phyloP scores from a whole-genome alignment of 1,140 invertebrate genomes.

The Aradophagus sp. region DNA sequence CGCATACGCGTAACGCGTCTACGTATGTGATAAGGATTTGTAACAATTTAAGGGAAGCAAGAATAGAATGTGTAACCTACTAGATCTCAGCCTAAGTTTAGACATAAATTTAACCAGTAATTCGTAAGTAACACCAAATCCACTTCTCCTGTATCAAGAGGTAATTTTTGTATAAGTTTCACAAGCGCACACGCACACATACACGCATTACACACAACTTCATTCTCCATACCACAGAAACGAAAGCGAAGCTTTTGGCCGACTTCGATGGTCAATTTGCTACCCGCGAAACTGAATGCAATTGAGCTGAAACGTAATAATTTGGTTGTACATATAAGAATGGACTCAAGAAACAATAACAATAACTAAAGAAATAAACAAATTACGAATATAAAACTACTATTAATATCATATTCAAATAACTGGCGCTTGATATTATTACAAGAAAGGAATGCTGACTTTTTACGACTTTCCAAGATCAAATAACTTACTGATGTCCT shows the following conservation, averaged over 20 bases:
- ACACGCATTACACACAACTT: conserved; percentile 33
- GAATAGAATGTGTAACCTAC: conserved; percentile 68
- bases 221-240: conserved; percentile 68
- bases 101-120: conserved; percentile 60
- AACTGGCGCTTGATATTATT: conserved; percentile 72
- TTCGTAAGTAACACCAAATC: conserved; percentile 74
- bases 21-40: conserved; percentile 72
- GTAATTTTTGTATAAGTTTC: conserved; percentile 74
- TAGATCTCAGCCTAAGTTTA: conserved; percentile 74
- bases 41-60: conserved; percentile 65
- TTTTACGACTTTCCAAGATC: conserved; percentile 38
- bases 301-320: conserved; percentile 10
- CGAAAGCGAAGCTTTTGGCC: conserved; percentile 22
- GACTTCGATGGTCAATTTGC: too few relatives aligned
- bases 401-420: conserved; percentile 68
- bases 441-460: conserved; percentile 61
- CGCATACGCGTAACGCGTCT: conserved; percentile 43
- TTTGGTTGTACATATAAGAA: conserved; percentile 69
- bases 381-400: conserved; percentile 35
- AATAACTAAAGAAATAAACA: conserved; percentile 3
- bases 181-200: conserved; percentile 63
- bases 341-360: conserved; percentile 9
- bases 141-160: conserved; percentile 69
- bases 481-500: conserved; percentile 39
- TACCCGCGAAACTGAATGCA: conserved; percentile 26